Percentiles rank a stretch among this genome's conserved stretches.
Conservation (phyloP, 2,113 vertebrate genomes). For the Callithrix jacchus region DNA sequence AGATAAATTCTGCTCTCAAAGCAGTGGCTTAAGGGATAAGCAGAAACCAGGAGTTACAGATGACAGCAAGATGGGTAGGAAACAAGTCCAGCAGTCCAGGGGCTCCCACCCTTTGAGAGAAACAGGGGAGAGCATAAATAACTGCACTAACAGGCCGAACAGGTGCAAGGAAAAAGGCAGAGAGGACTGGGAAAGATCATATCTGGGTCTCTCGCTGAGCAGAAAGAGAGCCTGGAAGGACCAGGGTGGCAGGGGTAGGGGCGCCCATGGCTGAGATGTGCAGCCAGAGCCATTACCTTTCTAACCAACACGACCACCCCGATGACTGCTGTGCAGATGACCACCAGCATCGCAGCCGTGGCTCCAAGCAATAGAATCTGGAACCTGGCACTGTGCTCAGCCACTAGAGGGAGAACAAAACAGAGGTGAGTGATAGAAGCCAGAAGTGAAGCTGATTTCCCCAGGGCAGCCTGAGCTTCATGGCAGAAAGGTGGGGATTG, state of each 20-base stretch:
- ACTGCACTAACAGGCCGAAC: not conserved
- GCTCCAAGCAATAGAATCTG: not conserved
- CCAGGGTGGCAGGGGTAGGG: fast-evolving
- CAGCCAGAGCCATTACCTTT: conserved; percentile 62
- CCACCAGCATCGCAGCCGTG: not conserved
- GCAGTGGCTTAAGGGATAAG: not conserved
- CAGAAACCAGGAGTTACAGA: not conserved
- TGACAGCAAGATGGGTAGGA: not conserved
- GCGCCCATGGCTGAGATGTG: not conserved
- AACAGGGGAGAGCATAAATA: not conserved
- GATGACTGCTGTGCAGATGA: not conserved
- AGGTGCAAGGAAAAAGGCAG: not conserved
- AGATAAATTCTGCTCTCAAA: not conserved
- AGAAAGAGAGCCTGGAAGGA: not conserved
- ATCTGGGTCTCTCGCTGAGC: not conserved
- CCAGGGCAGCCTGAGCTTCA: not conserved
- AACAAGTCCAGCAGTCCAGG: not conserved
- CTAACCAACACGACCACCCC: not conserved
- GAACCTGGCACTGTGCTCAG: not conserved
- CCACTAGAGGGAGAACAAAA: conserved; percentile 11
- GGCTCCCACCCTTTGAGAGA: not conserved
- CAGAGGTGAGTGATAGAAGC: not conserved
- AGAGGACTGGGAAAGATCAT: too few species aligned
- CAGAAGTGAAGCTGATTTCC: not conserved
- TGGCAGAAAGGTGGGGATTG: too few species aligned